Evolutionary conservation across 2,888 invertebrate genomes (phyloP).

Genomic region (Spodoptera exigua): DNA sequence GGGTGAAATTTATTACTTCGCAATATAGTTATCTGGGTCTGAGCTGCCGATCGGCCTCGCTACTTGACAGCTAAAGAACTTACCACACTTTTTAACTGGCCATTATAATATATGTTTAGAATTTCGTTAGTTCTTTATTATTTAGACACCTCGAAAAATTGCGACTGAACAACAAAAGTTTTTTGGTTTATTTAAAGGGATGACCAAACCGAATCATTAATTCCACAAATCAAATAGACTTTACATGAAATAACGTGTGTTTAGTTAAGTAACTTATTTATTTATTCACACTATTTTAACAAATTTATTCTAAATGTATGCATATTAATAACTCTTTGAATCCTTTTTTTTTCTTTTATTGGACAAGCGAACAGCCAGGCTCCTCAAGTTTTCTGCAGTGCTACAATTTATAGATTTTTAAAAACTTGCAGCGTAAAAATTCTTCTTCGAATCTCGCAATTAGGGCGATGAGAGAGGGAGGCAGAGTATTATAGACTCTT

Average conservation of each 20-base stretch:
- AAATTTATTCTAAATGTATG: no score
- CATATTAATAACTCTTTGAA: no score
- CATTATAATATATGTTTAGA: no score
- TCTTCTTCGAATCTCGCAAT: conserved; percentile 45
- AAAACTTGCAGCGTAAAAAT: conserved; percentile 39
- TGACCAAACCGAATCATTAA: no score
- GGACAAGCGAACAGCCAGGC: conserved; percentile 32
- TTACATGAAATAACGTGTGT: no score
- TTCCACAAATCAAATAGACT: no score
- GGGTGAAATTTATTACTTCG: conserved; percentile 42
- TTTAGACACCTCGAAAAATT: no score
- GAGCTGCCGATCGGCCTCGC: conserved; percentile 26
- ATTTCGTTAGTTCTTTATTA: no score
- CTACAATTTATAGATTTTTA: conserved; percentile 27
- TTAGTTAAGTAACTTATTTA: no score
- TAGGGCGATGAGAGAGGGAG: conserved; percentile 45
- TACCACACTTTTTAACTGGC: conserved; percentile 36
- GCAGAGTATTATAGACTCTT: conserved; percentile 28
- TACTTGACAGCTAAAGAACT: conserved; percentile 40
- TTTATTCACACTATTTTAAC: no score
- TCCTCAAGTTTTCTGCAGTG: conserved; percentile 26
- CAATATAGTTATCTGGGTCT: conserved; percentile 44
- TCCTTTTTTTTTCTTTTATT: conserved; percentile 9
- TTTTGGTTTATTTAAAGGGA: no score
- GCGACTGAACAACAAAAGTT: no score